Conservation (phyloP, 2,888 invertebrate species). For the Petrolisthes cinctipes region DNA sequence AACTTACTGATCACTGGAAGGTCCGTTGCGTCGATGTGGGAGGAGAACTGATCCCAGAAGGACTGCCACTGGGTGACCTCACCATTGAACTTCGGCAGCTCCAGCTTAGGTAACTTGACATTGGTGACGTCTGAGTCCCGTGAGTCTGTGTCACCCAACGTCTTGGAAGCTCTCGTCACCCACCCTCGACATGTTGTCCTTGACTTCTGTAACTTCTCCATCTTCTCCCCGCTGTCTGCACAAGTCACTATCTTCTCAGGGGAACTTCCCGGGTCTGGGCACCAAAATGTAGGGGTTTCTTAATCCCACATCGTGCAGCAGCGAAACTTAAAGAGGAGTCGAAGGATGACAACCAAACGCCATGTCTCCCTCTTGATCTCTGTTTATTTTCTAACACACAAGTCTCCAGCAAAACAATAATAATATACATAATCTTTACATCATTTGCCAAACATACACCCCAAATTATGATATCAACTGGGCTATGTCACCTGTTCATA, state of each 20-base stretch:
- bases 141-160: not conserved
- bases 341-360: too few relatives aligned
- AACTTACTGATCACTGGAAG: slow-evolving; percentile 34
- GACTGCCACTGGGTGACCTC: slow-evolving; percentile 33
- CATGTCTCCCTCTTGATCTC: too few relatives aligned
- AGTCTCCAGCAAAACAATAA: too few relatives aligned
- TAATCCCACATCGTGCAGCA: slow-evolving; percentile 25
- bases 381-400: too few relatives aligned
- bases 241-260: slow-evolving; percentile 18
- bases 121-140: not conserved
- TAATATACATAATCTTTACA: too few relatives aligned
- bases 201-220: slow-evolving; percentile 29
- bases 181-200: slow-evolving; percentile 4
- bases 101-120: slow-evolving; percentile 31
- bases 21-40: slow-evolving; percentile 26
- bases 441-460: too few relatives aligned
- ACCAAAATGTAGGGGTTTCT: slow-evolving; percentile 7
- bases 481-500: too few relatives aligned
- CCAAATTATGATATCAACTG: too few relatives aligned
- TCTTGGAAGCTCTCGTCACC: slow-evolving; percentile 27
- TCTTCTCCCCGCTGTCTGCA: slow-evolving; percentile 7
- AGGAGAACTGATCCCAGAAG: slow-evolving; percentile 32
- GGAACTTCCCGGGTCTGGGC: slow-evolving; percentile 22
- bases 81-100: slow-evolving; percentile 27
- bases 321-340: too few relatives aligned